Evolutionary conservation across 2,888 invertebrate species (phyloP).

Genomic region (Acrobasis suavella): DNA sequence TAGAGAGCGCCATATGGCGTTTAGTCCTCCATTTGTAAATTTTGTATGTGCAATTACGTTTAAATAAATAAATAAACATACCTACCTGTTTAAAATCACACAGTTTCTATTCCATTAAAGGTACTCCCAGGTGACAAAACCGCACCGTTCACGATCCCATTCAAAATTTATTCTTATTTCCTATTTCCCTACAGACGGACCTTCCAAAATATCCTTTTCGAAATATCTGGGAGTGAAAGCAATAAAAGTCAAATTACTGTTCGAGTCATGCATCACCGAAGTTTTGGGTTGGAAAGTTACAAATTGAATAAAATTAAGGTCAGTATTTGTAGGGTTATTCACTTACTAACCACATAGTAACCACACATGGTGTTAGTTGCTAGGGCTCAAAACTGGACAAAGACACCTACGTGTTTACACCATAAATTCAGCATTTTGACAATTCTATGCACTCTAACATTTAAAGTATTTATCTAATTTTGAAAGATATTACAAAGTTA

Average conservation of each 20-base stretch:
- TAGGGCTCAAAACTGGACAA: too few species aligned
- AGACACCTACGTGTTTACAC: too few species aligned
- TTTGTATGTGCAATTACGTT: too few species aligned
- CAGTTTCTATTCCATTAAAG: constrained; percentile 18
- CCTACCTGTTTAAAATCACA: not conserved
- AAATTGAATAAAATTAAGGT: constrained; percentile 79
- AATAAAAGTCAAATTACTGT: constrained; percentile 78
- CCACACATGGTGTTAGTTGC: too few species aligned
- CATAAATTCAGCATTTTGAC: too few species aligned
- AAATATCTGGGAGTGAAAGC: constrained; percentile 63
- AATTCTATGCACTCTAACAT: too few species aligned
- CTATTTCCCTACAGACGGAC: constrained; percentile 51
- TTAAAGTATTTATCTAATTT: too few species aligned
- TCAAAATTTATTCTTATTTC: constrained; percentile 32
- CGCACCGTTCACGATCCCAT: constrained; percentile 18
- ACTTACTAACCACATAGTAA: too few species aligned
- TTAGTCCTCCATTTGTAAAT: too few species aligned
- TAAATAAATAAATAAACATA: not conserved
- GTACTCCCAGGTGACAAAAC: constrained; percentile 20
- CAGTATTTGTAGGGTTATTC: constrained; percentile 37
- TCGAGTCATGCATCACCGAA: constrained; percentile 75
- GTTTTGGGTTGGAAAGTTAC: constrained; percentile 75
- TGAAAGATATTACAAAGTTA: too few species aligned
- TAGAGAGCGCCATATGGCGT: too few species aligned
- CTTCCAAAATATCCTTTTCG: constrained; percentile 42